Conservation (phyloP, 2,113 vertebrate genomes). For the Condylura cristata region DNA sequence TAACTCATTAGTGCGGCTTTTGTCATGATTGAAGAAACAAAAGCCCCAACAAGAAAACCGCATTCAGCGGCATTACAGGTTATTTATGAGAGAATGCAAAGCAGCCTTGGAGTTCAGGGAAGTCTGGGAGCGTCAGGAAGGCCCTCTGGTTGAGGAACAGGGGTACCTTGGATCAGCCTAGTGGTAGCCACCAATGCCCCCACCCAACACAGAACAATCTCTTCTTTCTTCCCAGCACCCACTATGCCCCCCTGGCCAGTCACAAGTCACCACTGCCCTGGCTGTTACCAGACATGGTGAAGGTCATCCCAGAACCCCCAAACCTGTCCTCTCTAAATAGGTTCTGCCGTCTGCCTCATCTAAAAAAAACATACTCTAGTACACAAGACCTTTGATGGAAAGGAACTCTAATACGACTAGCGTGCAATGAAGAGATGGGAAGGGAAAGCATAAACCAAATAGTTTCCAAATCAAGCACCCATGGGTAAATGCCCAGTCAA, state of each 20-base stretch:
- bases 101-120: neutral
- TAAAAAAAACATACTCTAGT: too few species aligned
- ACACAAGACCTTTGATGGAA: too few species aligned
- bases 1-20: constrained; percentile 72
- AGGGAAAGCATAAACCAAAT: too few species aligned
- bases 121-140: neutral
- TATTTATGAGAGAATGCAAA: constrained; percentile 60
- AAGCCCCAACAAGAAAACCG: constrained; percentile 45
- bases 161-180: neutral
- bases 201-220: neutral
- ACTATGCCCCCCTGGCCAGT: neutral
- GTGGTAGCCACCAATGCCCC: neutral
- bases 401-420: too few species aligned
- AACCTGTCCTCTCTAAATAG: too few species aligned
- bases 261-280: neutral
- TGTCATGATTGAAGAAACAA: constrained; percentile 67
- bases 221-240: neutral
- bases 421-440: too few species aligned
- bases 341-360: too few species aligned
- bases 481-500: too few species aligned
- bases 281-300: neutral
- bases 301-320: too few species aligned
- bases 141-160: neutral
- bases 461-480: too few species aligned
- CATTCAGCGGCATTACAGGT: neutral